Evolutionary conservation across 30 jellyfish, hydroid and myxozoan species (phyloP).

Genomic region (Turritopsis rubra): DNA sequence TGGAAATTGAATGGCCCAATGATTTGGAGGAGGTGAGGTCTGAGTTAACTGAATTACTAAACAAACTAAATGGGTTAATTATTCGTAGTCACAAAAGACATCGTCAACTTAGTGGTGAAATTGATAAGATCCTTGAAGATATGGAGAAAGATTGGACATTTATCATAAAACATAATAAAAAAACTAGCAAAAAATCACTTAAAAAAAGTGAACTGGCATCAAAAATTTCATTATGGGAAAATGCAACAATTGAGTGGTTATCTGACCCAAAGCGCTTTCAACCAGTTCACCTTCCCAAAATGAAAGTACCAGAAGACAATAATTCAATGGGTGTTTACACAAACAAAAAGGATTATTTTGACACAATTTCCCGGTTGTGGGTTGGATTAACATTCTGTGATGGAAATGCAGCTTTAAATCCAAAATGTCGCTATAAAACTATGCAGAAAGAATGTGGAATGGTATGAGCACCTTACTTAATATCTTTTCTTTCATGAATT

Average conservation of each 20-base stretch:
- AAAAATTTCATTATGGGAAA: slow-evolving; percentile 18
- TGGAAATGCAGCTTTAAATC: slow-evolving; percentile 25
- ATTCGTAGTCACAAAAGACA: neutral
- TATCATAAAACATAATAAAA: neutral
- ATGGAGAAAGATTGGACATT: slow-evolving; percentile 24
- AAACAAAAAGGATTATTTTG: slow-evolving; percentile 28
- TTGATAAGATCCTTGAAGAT: neutral
- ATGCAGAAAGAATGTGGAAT: slow-evolving; percentile 25
- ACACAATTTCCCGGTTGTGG: slow-evolving; percentile 27
- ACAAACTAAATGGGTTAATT: neutral
- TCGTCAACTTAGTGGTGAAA: neutral
- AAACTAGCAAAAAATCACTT: neutral
- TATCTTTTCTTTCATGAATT: no score
- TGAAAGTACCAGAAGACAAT: slow-evolving; percentile 16
- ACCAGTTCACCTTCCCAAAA: slow-evolving; percentile 14
- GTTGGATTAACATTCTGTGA: slow-evolving; percentile 29
- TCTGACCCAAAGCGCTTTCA: slow-evolving; percentile 21
- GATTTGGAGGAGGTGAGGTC: neutral
- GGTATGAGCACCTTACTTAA: neutral
- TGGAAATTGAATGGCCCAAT: neutral
- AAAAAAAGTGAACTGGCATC: slow-evolving; percentile 19
- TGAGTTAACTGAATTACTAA: neutral
- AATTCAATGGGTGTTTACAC: slow-evolving; percentile 22
- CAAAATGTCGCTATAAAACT: slow-evolving; percentile 22
- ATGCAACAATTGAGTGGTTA: slow-evolving; percentile 26